Evolutionary conservation across 2,113 vertebrate species (phyloP), one percentile per base, ranked within the genome.

Genomic region (Triplophysa rosa): DNA sequence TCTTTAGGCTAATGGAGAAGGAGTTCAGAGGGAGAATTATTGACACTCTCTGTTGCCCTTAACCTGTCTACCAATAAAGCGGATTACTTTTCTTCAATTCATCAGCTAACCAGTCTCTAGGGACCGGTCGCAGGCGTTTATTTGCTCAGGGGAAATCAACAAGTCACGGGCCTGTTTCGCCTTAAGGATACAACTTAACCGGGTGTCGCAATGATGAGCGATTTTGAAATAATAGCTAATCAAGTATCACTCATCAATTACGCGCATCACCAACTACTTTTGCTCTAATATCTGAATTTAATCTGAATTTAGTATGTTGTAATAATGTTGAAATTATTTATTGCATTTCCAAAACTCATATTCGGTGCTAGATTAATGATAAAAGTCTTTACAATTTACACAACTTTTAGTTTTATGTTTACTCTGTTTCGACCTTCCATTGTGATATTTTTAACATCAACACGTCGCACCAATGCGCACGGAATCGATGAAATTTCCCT

Each of bases 1-100:
- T 91, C 93, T 94, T 93, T 90, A 88, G 86, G 90, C 90, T 97
- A 97, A 98, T 98, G 94, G 95, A 95, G 94, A 91, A 93, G 92
- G 89, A 93, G 95, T 95, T 95, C 95, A 94, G 90, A 91, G 94
- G 86, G 93, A 94, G 95, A 96, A 95, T 94, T 95, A 96, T 95
- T 93, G 95, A 95, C 95, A 94, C 94, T 91, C 94, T 91, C 93
- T 85, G 87, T 91, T 94, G 95, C 94, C 96, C 95, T 97, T 96
- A 95, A 96, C 96, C 95, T 94, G 95, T 94, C 95, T 95, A 93
- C 95, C 95, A 96, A 97, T 98, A 98, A 97, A 96, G 95, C 95
- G 94, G 96, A 99, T 97, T 97, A 94, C 95, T 94, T 96, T 96
- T 94, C 90, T 93, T 95, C 95, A 93, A 97, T 98, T 94, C 95